Conservation (phyloP, 2,113 vertebrate species). For the Mastomys coucha region DNA sequence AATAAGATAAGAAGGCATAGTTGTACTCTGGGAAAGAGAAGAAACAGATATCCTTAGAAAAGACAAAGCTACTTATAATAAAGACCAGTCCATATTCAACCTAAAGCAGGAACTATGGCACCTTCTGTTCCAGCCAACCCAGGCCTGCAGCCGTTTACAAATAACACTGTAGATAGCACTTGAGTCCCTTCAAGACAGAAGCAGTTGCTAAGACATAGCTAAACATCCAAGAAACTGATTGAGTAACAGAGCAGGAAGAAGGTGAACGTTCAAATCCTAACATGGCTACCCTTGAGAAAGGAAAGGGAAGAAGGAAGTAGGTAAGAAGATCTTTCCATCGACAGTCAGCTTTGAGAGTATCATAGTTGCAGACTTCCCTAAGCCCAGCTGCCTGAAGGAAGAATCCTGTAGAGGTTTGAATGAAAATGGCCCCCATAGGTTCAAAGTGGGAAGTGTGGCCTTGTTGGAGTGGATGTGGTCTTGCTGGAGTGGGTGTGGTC, state of each 20-base stretch:
- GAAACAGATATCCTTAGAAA: background rate
- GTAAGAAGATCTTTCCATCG: too few relatives aligned
- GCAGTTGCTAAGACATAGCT: background rate
- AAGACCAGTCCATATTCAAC: background rate
- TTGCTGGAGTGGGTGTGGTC: background rate
- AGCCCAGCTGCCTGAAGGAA: background rate
- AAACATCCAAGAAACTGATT: background rate
- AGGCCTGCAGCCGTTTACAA: too few relatives aligned
- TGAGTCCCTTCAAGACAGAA: background rate
- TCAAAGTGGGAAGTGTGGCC: background rate
- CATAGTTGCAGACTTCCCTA: too few relatives aligned
- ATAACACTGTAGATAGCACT: rapidly evolving
- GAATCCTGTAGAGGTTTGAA: background rate
- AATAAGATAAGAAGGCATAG: background rate
- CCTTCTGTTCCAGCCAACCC: background rate
- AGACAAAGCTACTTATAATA: background rate
- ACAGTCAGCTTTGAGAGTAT: background rate
- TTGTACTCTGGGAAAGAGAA: background rate
- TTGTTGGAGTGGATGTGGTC: background rate
- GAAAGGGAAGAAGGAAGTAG: background rate
- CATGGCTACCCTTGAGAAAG: background rate
- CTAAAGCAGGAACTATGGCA: background rate
- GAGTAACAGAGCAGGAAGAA: background rate
- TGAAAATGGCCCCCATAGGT: background rate
- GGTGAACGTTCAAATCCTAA: background rate